Base-by-base conservation (phyloP, 1,140 invertebrate genomes). In the Reticulitermes speratus region DNA sequence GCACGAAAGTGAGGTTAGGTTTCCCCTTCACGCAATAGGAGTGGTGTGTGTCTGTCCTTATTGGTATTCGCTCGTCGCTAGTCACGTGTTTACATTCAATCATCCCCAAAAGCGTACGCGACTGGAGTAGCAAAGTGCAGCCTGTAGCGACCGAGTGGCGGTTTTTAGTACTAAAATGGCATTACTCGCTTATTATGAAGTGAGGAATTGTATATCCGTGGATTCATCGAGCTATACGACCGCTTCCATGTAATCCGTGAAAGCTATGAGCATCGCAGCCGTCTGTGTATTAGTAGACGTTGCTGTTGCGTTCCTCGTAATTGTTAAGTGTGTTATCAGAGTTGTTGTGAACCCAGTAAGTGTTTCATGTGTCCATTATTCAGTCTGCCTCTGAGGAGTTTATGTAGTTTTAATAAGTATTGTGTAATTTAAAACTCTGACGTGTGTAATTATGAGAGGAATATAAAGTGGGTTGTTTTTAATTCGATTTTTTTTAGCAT, bases 51-150 rank as follows among this genome's bases (percentile, higher is more conserved):
- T 30, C 65, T 75, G 65, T 84, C 83, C 83, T 84, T 84, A 84
- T 84, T 84, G 83, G 83, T 84, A 84, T 84, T 84, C 83, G 83
- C 83, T 52, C n/a, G n/a, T 52, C 83, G 83, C 83, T 30, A 45
- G 83, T 84, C 83, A 84, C 83, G 83, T 84, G 83, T 84, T 84
- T 84, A 84, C 83, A 84, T 84, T 84, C 83, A 84, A 84, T 84
- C 83, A 84, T 84, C 83, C 83, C 83, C 83, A 52, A 84, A 84
- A 84, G 83, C 83, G 83, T 30, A 84, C 83, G 83, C 83, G 83
- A 84, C n/a, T 45, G n/a, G 83, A 52, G 83, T 84, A 84, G 32
- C 83, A 84, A 84, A 84, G 83, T 84, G 83, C 83, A 84, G 52
- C 83, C 83, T 30, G 65, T 75, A 75, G 65, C 65, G n/a, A 30